phyloP scores from a whole-genome alignment of 37 sponge, comb jelly and placozoan species.

The Halisarca cf. caerulea region DNA sequence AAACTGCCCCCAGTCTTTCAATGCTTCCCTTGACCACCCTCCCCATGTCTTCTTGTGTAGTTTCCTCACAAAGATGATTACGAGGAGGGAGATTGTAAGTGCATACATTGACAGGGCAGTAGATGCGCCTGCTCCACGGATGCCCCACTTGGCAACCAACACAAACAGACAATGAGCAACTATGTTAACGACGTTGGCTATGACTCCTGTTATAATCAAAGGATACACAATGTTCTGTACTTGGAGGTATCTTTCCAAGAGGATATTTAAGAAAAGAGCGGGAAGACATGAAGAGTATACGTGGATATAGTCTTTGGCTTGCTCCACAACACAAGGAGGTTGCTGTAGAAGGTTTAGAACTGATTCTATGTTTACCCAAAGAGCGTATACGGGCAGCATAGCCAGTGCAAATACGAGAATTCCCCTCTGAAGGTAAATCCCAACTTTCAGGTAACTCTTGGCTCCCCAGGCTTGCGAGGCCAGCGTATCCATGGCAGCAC shows the following conservation, averaged over 20 bases:
- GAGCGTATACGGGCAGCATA: constrained; percentile 8
- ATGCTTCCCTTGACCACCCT: constrained; percentile 63
- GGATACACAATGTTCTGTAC: constrained; percentile 63
- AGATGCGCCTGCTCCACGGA: constrained; percentile 27
- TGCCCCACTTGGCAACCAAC: constrained; percentile 16
- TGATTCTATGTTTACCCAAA: constrained; percentile 67
- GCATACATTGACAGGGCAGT: neutral
- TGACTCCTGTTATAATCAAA: constrained; percentile 20
- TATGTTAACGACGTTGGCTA: constrained; percentile 15
- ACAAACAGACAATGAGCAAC: constrained; percentile 33
- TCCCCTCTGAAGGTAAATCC: constrained; percentile 61
- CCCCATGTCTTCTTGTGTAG: constrained; percentile 63
- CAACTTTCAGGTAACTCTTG: constrained; percentile 69
- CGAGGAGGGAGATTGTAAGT: constrained; percentile 7
- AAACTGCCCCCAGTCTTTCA: constrained; percentile 55
- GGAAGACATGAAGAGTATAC: neutral
- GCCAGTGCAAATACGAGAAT: constrained; percentile 32
- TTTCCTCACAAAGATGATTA: constrained; percentile 25
- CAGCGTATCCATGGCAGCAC: constrained; percentile 21
- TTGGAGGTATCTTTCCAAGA: constrained; percentile 63
- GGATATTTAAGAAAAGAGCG: neutral
- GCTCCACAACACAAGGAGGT: constrained; percentile 54
- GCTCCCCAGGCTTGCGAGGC: constrained; percentile 49
- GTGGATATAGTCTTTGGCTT: neutral
- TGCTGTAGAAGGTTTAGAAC: constrained; percentile 50